Percentiles rank a stretch among this genome's conserved stretches.
Conservation (phyloP, 2,797 vertebrate genomes). For the Dermochelys coriacea region DNA sequence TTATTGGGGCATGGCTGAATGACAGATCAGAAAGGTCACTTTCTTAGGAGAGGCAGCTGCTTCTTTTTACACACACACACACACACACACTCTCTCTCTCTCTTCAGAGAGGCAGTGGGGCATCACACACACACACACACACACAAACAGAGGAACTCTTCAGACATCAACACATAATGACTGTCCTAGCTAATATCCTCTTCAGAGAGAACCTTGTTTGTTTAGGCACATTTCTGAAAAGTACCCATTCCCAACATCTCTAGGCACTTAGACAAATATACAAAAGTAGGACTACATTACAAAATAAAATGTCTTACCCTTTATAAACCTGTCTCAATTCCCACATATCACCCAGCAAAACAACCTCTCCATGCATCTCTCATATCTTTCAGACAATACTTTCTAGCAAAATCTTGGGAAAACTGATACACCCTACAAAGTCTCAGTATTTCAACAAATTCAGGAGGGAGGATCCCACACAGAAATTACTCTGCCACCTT, state of each 20-base stretch:
- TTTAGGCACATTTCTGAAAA: not conserved
- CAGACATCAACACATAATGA: accelerated
- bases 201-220: not conserved
- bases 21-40: not conserved
- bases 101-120: accelerated
- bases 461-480: not conserved
- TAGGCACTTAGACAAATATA: not conserved
- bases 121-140: too few species aligned
- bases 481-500: not conserved
- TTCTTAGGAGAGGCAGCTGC: not conserved
- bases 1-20: not conserved
- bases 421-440: not conserved
- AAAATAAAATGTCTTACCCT: not conserved
- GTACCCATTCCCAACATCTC: not conserved
- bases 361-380: not conserved
- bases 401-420: not conserved
- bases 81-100: not conserved
- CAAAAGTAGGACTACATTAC: not conserved
- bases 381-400: not conserved
- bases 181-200: not conserved
- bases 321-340: not conserved
- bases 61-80: not conserved
- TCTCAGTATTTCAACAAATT: not conserved
- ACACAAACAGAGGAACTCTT: not conserved
- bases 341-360: not conserved